phyloP scores from a whole-genome alignment of 2,888 invertebrate genomes.

The Mesorhabditis spiculigera region DNA sequence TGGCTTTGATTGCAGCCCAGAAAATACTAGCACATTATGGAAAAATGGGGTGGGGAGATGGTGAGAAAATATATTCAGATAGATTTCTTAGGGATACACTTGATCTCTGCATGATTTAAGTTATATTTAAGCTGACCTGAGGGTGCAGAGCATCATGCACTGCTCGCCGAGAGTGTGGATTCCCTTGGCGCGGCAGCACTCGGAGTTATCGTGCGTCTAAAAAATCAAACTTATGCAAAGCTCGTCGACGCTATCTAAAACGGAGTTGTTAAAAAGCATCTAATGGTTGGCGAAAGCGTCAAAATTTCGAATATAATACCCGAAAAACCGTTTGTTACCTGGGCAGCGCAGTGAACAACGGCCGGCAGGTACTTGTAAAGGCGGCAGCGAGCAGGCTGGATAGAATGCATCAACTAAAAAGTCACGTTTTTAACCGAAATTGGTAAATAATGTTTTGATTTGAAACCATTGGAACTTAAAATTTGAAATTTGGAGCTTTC shows the following conservation, averaged over 20 bases:
- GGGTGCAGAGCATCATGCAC: slow-evolving; percentile 53
- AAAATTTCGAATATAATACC: not conserved
- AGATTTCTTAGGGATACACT: too few species aligned
- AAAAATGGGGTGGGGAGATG: too few species aligned
- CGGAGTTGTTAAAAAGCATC: too few species aligned
- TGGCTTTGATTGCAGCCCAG: too few species aligned
- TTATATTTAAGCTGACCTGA: slow-evolving; percentile 32
- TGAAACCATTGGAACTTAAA: not conserved
- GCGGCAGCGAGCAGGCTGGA: slow-evolving; percentile 55
- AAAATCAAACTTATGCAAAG: not conserved
- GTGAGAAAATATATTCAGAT: too few species aligned
- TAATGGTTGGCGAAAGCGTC: too few species aligned
- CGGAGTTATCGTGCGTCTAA: slow-evolving; percentile 54
- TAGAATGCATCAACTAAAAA: slow-evolving; percentile 56
- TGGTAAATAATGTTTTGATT: not conserved
- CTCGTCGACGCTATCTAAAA: too few species aligned
- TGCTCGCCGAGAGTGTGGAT: slow-evolving; percentile 50
- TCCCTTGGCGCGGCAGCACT: slow-evolving; percentile 51
- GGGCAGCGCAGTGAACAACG: slow-evolving; percentile 56
- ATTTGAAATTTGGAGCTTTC: not conserved
- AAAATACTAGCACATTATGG: too few species aligned
- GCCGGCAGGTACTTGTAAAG: slow-evolving; percentile 55
- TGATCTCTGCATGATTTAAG: not conserved
- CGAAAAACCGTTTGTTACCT: slow-evolving; percentile 16
- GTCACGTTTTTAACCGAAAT: not conserved